Base-by-base conservation (phyloP, 2,113 vertebrate genomes). In the Plecotus auritus region DNA sequence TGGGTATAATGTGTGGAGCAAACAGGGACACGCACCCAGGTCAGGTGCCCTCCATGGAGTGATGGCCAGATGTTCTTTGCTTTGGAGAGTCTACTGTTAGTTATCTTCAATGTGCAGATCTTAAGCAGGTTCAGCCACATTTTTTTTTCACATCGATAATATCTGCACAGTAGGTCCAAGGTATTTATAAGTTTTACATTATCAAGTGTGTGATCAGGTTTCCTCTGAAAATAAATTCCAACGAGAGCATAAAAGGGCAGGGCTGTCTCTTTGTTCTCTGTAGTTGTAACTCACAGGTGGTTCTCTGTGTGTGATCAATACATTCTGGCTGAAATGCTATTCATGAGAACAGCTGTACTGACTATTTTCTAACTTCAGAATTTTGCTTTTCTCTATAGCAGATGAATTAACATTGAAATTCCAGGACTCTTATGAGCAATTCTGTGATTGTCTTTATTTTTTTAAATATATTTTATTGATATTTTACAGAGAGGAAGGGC, bases 371-470 rank as follows among this genome's bases (percentile, higher is more conserved):
- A 80, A 87, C 40, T 40, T 45, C 40, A 64, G 37, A 32, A 82
- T 23, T 74, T 23, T 94, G 74, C 56, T 94, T 89, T 20, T 54
- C 17, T 82, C 28, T 88, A 2, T 42, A 67, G 30, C 70, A 83
- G 76, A 80, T 13, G 95, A 81, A 95, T 93, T 93, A 96, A 82
- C 51, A 88, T 8, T 89, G 70, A 95, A 59, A 92, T 82, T 89
- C 90, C 47, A 91, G 72, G 94, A 74, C 69, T 87, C 67, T 85
- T 69, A 42, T 6, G 49, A 95, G 8, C 13, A 92, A 1, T 88
- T 95, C 82, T 92, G 95, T 90, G 77, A 47, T 93, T 93, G n/a
- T n/a, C n/a, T n/a, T n/a, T n/a, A n/a, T n/a, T n/a, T n/a, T n/a
- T n/a, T n/a, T n/a, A n/a, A n/a, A n/a, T n/a, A n/a, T n/a, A n/a